Conservation (phyloP, 2,797 vertebrate species). For the Vireo griseus region DNA sequence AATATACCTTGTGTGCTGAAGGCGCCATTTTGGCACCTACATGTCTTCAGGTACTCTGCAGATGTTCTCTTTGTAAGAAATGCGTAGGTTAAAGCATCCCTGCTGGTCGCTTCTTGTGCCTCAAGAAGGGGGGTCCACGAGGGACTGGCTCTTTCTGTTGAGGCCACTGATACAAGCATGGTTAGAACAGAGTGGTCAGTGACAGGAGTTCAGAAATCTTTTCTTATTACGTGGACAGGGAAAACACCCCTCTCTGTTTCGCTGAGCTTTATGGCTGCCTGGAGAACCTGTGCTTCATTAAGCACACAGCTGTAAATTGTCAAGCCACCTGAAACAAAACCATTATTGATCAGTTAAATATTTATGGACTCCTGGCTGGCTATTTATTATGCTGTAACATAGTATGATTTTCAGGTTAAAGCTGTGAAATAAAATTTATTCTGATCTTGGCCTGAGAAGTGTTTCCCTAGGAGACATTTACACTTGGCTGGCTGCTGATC, state of each 20-base stretch:
- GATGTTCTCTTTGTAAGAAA: neutral
- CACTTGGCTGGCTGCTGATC: neutral
- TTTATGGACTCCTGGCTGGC: neutral
- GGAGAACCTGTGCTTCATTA: neutral
- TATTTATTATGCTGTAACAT: neutral
- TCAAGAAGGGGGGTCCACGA: neutral
- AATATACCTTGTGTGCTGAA: neutral
- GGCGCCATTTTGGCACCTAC: neutral
- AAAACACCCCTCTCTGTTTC: neutral
- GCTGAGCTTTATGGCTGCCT: neutral
- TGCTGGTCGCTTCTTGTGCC: neutral
- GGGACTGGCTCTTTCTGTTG: neutral
- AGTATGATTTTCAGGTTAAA: neutral
- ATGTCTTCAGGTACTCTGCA: neutral
- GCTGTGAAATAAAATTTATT: neutral
- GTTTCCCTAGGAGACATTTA: neutral
- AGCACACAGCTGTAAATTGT: neutral
- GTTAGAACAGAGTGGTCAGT: neutral
- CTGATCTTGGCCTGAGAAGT: neutral
- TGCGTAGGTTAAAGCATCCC: neutral
- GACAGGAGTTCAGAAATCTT: neutral
- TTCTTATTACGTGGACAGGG: neutral
- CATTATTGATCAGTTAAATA: neutral
- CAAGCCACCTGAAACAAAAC: neutral
- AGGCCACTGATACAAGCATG: rapidly evolving